Conservation (phyloP, 2,888 invertebrate species). For the Elegia similella region DNA sequence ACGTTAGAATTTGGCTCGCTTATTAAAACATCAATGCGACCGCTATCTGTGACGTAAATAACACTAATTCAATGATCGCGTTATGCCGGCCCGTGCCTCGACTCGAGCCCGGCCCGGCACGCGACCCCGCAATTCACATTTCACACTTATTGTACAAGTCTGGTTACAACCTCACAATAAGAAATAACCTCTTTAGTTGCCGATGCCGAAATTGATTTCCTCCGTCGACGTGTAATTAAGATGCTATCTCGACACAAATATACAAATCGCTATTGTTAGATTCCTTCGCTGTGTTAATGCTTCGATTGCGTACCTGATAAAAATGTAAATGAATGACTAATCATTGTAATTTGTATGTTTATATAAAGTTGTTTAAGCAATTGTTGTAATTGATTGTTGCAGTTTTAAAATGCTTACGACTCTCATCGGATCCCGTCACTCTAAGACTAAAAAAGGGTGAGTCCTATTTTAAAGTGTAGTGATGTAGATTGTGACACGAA, state of each 20-base stretch:
- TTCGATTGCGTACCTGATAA: constrained; percentile 30
- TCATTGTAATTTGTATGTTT: constrained; percentile 15
- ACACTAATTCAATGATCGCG: constrained; percentile 70
- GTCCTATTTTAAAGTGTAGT: constrained; percentile 43
- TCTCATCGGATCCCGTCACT: constrained; percentile 94
- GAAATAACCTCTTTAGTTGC: constrained; percentile 37
- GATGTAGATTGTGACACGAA: constrained; percentile 26
- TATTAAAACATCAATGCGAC: constrained; percentile 45
- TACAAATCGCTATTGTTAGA: constrained; percentile 36
- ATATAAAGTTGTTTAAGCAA: constrained; percentile 29
- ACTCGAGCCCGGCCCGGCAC: constrained; percentile 40
- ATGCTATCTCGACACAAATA: constrained; percentile 39
- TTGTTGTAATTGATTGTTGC: constrained; percentile 72
- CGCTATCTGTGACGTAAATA: constrained; percentile 59
- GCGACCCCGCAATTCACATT: constrained; percentile 62
- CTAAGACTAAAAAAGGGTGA: constrained; percentile 95
- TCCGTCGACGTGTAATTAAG: constrained; percentile 36
- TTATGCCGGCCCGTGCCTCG: constrained; percentile 42
- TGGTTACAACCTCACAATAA: constrained; percentile 29
- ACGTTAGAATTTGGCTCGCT: constrained; percentile 30
- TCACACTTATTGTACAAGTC: constrained; percentile 45
- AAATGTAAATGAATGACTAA: constrained; percentile 14
- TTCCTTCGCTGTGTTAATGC: constrained; percentile 29
- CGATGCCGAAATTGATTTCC: constrained; percentile 43
- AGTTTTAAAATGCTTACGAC: constrained; percentile 96